A percentile compares a stretch with the other conserved stretches of the same genome.
These are phyloP conservation scores for Meriones unguiculatus DNA, from an alignment of 2,113 vertebrate species.

Conservation along the genomic window DNA sequence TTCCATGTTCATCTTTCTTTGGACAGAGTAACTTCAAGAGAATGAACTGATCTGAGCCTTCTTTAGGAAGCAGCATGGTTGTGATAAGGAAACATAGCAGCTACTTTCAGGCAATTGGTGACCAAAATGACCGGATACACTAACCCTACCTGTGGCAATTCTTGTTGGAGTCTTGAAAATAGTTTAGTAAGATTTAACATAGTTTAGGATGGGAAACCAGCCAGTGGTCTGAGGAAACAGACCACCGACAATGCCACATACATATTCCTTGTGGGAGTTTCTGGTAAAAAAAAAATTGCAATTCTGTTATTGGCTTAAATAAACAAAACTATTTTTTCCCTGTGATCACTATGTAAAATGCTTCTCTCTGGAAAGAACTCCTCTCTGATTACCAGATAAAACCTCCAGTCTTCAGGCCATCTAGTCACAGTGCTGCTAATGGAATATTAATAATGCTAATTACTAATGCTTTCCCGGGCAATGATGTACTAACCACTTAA, in stretches of 20 bases:
- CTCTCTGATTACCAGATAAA: conserved; percentile 52
- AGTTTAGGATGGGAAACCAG: neutral
- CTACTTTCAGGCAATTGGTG: neutral
- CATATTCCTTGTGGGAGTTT: neutral
- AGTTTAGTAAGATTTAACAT: neutral
- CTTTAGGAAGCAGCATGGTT: neutral
- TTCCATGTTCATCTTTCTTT: neutral
- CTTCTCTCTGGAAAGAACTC: neutral
- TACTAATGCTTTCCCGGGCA: conserved; percentile 6
- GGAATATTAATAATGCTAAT: conserved; percentile 56
- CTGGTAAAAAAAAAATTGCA: neutral
- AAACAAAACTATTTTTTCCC: neutral
- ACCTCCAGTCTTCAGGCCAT: neutral
- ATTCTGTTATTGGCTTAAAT: conserved; percentile 22
- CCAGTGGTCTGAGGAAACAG: neutral
- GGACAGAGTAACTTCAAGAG: neutral
- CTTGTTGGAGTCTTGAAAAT: neutral
- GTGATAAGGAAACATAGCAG: neutral
- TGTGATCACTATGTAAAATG: neutral
- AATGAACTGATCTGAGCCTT: neutral
- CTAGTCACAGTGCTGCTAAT: conserved; percentile 9
- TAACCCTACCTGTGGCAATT: neutral
- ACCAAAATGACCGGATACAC: neutral
- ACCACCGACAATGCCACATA: neutral
- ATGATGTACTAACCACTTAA: neutral